Evolutionary conservation across 2,113 vertebrate species (phyloP), one percentile per base, ranked within the genome.

Genomic region (Heteronetta atricapilla): DNA sequence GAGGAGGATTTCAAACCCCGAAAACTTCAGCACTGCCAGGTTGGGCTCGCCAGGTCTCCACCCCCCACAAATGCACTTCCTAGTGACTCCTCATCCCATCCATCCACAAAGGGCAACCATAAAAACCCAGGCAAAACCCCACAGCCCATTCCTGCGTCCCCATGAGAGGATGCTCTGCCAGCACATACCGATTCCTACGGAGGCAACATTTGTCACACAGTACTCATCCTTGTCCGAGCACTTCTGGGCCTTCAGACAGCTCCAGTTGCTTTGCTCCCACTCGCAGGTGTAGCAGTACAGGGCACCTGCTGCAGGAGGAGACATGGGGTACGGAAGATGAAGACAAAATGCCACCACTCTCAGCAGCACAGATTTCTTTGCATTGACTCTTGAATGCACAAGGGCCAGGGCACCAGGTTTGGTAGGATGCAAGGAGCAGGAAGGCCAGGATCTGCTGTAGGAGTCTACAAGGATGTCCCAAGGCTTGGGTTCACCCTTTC

Each of bases 201-300:
- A 86, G 33, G 86, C 93, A 33, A 97, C 95, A 1, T 89, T 94
- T 52, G 97, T 97, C 89, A 97, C 62, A 0, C 97, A 97, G 44
- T 81, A 91, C 26, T 69, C 21, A 4, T 97, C 95, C 34, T 69
- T 59, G 3, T 94, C 80, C 0, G 92, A 70, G 69, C 97, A 97
- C 53, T 89, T 91, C 73, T 81, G 1, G 0, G 74, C 52, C 58
- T 93, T 96, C 87, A 97, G 74, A 44, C 97, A 97, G 0, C 9
- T 79, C 95, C 93, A 95, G 88, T 97, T 97, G 87, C 60, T 96
- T 17, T 11, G 38, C 2, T 96, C 18, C 74, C 93, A 88, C 8
- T 90, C 72, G 5, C 97, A 97, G 44, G 94, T 95, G 88, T 96
- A 97, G 83, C 97, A 97, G 38, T 91, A 18, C 10, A 97, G 72